Percentiles rank a stretch among this genome's conserved stretches.
phyloP scores from a whole-genome alignment of 2,113 vertebrate species.

The Tamias sibiricus region DNA sequence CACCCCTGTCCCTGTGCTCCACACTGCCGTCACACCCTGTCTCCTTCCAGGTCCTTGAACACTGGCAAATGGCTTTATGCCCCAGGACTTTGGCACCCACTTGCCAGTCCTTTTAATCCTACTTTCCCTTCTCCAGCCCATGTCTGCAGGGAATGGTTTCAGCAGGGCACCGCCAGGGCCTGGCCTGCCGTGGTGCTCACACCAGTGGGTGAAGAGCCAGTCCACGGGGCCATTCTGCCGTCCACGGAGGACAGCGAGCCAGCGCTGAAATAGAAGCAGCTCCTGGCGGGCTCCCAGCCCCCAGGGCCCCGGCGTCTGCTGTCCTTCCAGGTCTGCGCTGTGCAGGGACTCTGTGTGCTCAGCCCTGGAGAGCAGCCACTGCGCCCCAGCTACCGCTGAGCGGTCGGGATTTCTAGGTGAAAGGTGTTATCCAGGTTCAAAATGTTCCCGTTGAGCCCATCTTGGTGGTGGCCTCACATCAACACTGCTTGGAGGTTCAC shows the following conservation, averaged over 20 bases:
- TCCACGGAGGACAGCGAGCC: not conserved
- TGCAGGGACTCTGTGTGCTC: not conserved
- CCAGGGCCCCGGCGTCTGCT: not conserved
- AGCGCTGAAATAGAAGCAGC: not conserved
- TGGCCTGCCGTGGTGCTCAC: not conserved
- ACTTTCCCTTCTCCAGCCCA: no score
- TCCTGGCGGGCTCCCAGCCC: not conserved
- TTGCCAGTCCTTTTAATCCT: not conserved
- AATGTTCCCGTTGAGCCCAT: not conserved
- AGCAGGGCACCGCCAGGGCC: not conserved
- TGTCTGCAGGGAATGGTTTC: not conserved
- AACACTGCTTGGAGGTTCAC: not conserved
- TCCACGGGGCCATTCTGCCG: no score
- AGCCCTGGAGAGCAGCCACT: not conserved
- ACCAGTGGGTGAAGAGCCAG: not conserved
- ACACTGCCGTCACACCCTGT: not conserved
- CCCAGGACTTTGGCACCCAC: not conserved
- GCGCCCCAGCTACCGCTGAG: not conserved
- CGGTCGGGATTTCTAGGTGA: not conserved
- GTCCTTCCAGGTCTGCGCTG: not conserved
- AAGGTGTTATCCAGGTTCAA: not conserved
- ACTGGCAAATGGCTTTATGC: not conserved
- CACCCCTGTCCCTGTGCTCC: rapidly evolving
- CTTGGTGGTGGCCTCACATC: not conserved
- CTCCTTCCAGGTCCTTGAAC: not conserved